A percentile compares a stretch with the other conserved stretches of the same genome.
These are phyloP conservation scores for Cataglyphis cursor DNA, from an alignment of 2,888 invertebrate genomes.

Conservation along the genomic window DNA sequence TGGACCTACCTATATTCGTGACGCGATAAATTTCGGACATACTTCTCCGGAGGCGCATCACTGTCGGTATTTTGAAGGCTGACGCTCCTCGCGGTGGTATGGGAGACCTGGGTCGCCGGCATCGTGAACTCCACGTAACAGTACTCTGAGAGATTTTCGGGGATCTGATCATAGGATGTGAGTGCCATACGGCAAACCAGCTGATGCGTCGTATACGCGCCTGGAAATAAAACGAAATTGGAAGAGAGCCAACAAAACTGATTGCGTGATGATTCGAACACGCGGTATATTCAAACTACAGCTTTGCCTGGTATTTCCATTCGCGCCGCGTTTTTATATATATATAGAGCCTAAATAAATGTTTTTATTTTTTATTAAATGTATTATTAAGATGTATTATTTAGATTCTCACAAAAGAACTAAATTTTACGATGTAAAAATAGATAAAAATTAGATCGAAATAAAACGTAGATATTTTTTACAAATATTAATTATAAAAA, in stretches of 20 bases:
- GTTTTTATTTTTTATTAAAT: not conserved
- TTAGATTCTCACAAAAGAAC: not conserved
- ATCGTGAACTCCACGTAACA: constrained; percentile 99
- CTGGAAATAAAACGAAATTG: constrained; percentile 87
- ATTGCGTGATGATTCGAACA: not conserved
- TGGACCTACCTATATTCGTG: constrained; percentile 94
- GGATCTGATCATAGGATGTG: constrained; percentile 98
- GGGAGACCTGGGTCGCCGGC: constrained; percentile 98
- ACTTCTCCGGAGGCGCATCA: constrained; percentile 98
- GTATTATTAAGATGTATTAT: not conserved
- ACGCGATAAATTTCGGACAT: constrained; percentile 97
- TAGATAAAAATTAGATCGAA: too few relatives aligned
- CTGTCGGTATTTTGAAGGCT: constrained; percentile 95
- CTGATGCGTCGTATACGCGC: constrained; percentile 99
- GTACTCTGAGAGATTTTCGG: constrained; percentile 95
- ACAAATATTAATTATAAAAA: not conserved
- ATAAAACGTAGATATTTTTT: not conserved
- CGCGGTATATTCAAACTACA: constrained; percentile 23
- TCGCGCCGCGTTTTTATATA: not conserved
- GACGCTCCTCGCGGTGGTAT: constrained; percentile 98
- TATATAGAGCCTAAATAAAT: too few relatives aligned
- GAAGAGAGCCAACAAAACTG: constrained; percentile 30
- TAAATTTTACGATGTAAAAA: not conserved
- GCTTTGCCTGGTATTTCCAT: not conserved
- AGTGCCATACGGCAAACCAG: constrained; percentile 97